Evolutionary conservation across 2,797 vertebrate species (phyloP), one percentile per base, ranked within the genome.

Genomic region (Paratrypauchen microcephalus): DNA sequence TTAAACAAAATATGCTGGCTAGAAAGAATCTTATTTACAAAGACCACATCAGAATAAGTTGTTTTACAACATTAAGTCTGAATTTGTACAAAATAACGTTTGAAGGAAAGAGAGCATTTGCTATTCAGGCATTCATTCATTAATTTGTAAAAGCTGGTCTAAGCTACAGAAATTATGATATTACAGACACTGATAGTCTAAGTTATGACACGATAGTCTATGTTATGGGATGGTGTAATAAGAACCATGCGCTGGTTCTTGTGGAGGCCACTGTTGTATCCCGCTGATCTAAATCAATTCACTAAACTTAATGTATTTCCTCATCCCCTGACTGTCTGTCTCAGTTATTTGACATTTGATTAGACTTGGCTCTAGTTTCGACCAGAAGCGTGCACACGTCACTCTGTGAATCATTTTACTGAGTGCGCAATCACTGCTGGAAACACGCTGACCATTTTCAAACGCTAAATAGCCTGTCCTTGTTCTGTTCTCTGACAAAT

Each of bases 381-480:
- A 24, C 39, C 45, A 50, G 45, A 18, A 71, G 26, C 32, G 63
- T n/a, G 68, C 65, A 66, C 59, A 72, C 32, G n/a, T 66, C 32
- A 62, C 61, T 65, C 15, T 41, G 65, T 8, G 48, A 50, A 50
- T n/a, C 48, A 50, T 75, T 80, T 63, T 74, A 73, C n/a, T 13
- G 5, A 57, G 55, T 16, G 55, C 2, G 1, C 21, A 15, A 23
- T 6, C 11, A 16, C 55, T 57, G 24, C 24, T 45, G 41, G 41
- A 45, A 45, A 45, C 3, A 45, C 41, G 0, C 11, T 41, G 39
- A 41, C 5, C 15, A 41, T 45, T 45, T 1, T 45, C 55, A 26
- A 55, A 23, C 9, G 52, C 9, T 12, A n/a, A 57, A 57, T 57
- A 5, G 5, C 5, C 55, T 57, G 55, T 28, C 24, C 23, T 57